A percentile compares a stretch with the other conserved stretches of the same genome.
These are phyloP conservation scores for Xestia sexstrigata DNA, from an alignment of 2,888 invertebrate species.

Conservation along the genomic window DNA sequence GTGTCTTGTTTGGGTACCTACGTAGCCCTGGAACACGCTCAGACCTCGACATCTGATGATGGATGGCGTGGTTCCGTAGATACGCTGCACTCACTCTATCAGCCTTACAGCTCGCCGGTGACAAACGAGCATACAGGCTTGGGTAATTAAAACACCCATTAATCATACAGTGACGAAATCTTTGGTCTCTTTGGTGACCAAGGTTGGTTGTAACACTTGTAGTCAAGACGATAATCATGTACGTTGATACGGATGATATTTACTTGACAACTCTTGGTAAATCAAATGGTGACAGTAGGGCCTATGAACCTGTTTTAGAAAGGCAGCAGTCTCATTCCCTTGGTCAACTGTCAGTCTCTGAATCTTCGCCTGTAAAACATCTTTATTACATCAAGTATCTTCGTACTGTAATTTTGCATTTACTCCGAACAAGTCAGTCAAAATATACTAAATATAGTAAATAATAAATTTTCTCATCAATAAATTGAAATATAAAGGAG, in stretches of 20 bases:
- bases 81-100: conserved; percentile 58
- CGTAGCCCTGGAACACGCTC: conserved; percentile 23
- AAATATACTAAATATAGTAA: too few species aligned
- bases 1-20: background rate
- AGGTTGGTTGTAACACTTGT: background rate
- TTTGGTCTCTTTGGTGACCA: background rate
- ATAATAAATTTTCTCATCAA: too few species aligned
- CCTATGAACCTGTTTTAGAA: background rate
- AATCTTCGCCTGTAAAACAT: background rate
- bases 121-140: conserved; percentile 50
- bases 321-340: background rate
- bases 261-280: background rate
- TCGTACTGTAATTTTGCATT: background rate
- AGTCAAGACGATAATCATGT: background rate
- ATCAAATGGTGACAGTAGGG: background rate
- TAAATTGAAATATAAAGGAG: too few species aligned
- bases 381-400: background rate
- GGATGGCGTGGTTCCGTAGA: conserved; percentile 46
- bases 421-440: too few species aligned
- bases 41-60: conserved; percentile 41
- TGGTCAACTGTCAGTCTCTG: background rate
- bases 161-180: conserved; percentile 54
- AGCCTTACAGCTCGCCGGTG: conserved; percentile 48
- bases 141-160: conserved; percentile 55
- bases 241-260: background rate